Percentiles rank a stretch among this genome's conserved stretches.
Conservation (phyloP, 2,113 vertebrate species). For the Copsychus sechellarum region DNA sequence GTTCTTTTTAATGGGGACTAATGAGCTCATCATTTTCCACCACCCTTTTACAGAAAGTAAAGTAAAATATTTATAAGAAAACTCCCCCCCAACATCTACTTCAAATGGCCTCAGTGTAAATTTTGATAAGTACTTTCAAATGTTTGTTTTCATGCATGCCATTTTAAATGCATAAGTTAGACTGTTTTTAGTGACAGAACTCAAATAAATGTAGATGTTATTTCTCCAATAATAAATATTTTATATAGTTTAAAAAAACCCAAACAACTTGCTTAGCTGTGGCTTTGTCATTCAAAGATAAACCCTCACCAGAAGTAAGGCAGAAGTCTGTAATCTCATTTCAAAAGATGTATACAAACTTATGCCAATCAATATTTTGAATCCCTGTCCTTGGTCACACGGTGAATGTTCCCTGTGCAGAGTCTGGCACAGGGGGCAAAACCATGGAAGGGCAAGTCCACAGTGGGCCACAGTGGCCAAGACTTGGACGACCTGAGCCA, state of each 20-base stretch:
- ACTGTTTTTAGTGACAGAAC: not conserved
- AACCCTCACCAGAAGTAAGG: not conserved
- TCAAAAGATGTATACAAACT: not conserved
- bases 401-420: not conserved
- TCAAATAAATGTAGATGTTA: not conserved
- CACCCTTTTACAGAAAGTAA: not conserved
- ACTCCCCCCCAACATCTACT: not conserved
- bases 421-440: not conserved
- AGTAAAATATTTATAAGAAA: not conserved
- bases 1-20: not conserved
- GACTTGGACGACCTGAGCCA: not conserved
- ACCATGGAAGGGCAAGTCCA: not conserved
- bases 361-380: not conserved
- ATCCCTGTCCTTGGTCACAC: not conserved
- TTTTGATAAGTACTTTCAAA: not conserved
- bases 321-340: not conserved
- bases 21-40: not conserved
- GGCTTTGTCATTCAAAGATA: not conserved
- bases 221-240: not conserved
- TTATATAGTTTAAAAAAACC: not conserved
- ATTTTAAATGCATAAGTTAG: not conserved
- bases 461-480: too few relatives aligned
- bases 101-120: not conserved
- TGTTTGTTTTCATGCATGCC: not conserved
- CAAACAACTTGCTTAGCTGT: not conserved